These are phyloP conservation scores for Bothrops jararaca DNA, from an alignment of 2,113 vertebrate species.

Conservation along the genomic window DNA sequence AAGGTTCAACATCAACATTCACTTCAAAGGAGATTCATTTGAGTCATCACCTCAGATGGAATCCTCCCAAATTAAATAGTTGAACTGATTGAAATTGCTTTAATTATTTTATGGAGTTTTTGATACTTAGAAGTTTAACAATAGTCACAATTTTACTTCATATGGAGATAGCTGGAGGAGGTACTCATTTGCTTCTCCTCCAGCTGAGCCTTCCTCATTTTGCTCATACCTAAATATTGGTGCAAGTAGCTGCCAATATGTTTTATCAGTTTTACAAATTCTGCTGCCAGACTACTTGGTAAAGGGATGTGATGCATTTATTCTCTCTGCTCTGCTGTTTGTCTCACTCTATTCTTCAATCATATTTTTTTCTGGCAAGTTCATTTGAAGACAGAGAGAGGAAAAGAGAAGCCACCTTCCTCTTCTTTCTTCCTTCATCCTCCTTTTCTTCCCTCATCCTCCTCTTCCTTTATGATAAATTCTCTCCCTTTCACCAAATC, in stretches of 20 bases:
- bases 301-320: not conserved
- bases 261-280: not conserved
- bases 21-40: not conserved
- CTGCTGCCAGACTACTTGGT: not conserved
- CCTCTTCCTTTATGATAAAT: not conserved
- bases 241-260: not conserved
- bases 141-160: not conserved
- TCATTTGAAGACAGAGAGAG: not conserved
- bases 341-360: not conserved
- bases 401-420: not conserved
- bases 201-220: not conserved
- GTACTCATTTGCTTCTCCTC: not conserved
- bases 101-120: not conserved
- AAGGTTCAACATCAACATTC: not conserved
- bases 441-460: not conserved
- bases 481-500: not conserved
- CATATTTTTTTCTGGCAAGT: not conserved
- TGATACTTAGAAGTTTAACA: not conserved
- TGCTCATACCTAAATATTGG: not conserved
- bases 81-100: not conserved
- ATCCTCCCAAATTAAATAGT: not conserved
- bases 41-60: not conserved
- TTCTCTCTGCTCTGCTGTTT: not conserved
- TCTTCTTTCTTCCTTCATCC: too few species aligned
- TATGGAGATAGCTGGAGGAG: not conserved